A percentile compares a stretch with the other conserved stretches of the same genome.
These are phyloP conservation scores for Tribolium castaneum DNA, from an alignment of 1,140 invertebrate genomes.

Conservation along the genomic window DNA sequence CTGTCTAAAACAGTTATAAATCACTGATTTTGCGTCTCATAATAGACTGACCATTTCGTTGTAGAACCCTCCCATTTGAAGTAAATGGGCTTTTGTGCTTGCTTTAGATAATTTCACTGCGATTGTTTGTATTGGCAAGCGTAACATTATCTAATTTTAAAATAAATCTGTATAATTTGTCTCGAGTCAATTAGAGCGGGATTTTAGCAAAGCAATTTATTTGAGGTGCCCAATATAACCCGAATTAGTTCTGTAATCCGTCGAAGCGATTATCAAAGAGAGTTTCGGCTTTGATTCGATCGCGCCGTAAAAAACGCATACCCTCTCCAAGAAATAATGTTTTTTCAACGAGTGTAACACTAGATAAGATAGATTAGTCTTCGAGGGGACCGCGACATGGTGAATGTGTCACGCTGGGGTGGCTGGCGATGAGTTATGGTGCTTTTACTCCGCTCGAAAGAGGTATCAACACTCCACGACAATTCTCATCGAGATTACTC, in stretches of 20 bases:
- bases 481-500: constrained; percentile 18
- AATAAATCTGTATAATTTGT: constrained; percentile 31
- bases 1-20: neutral
- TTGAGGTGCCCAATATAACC: constrained; percentile 34
- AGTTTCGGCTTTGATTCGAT: constrained; percentile 12
- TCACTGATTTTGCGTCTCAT: neutral
- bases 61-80: neutral
- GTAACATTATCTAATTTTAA: constrained; percentile 40
- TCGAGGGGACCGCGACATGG: constrained; percentile 39
- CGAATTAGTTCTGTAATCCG: constrained; percentile 29
- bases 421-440: constrained; percentile 9
- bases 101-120: neutral
- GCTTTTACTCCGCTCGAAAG: constrained; percentile 9
- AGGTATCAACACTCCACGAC: constrained; percentile 24
- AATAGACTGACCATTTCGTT: neutral
- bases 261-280: constrained; percentile 16
- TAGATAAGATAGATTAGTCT: constrained; percentile 44
- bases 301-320: neutral
- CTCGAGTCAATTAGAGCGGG: constrained; percentile 27
- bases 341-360: constrained; percentile 14
- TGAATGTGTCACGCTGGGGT: constrained; percentile 35
- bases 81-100: neutral
- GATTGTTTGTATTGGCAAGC: constrained; percentile 40
- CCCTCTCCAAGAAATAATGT: constrained; percentile 33
- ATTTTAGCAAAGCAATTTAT: constrained; percentile 38